Percentiles rank a stretch among this genome's conserved stretches.
Conservation (phyloP, 1,140 invertebrate species). For the Diabrotica undecimpunctata region DNA sequence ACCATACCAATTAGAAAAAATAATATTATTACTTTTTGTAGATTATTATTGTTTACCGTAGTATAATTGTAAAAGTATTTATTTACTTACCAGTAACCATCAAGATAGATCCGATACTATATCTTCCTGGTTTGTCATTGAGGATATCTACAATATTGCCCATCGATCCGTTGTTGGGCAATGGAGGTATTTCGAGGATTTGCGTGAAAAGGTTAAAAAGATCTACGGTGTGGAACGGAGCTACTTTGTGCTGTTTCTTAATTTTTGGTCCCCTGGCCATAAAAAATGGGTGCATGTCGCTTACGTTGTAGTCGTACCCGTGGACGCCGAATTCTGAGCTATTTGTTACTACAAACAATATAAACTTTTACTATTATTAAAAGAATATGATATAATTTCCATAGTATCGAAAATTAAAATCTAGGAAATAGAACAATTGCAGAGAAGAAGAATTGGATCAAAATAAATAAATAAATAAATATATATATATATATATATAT, state of each 20-base stretch:
- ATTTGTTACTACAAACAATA: slow-evolving; percentile 46
- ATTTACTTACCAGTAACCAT: slow-evolving; percentile 36
- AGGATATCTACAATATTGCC: slow-evolving; percentile 33
- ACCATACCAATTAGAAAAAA: too few relatives aligned
- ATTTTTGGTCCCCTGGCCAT: slow-evolving; percentile 66
- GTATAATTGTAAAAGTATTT: background rate
- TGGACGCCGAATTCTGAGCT: slow-evolving; percentile 60
- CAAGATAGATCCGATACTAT: slow-evolving; percentile 29
- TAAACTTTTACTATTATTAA: too few relatives aligned
- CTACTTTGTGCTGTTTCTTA: slow-evolving; percentile 49
- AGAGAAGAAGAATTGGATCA: too few relatives aligned
- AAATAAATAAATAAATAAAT: too few relatives aligned
- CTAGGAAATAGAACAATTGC: too few relatives aligned
- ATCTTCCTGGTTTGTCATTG: slow-evolving; percentile 17
- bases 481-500: too few relatives aligned
- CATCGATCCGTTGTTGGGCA: slow-evolving; percentile 39
- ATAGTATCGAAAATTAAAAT: too few relatives aligned
- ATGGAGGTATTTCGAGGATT: slow-evolving; percentile 52
- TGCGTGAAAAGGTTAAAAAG: slow-evolving; percentile 65
- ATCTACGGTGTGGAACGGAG: slow-evolving; percentile 62
- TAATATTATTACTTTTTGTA: too few relatives aligned
- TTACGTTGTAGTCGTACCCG: slow-evolving; percentile 60
- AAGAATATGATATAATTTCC: too few relatives aligned
- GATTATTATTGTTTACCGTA: too few relatives aligned
- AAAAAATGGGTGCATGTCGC: slow-evolving; percentile 66